Conservation (phyloP, 2,888 invertebrate genomes). For the Dynastes hyllus region DNA sequence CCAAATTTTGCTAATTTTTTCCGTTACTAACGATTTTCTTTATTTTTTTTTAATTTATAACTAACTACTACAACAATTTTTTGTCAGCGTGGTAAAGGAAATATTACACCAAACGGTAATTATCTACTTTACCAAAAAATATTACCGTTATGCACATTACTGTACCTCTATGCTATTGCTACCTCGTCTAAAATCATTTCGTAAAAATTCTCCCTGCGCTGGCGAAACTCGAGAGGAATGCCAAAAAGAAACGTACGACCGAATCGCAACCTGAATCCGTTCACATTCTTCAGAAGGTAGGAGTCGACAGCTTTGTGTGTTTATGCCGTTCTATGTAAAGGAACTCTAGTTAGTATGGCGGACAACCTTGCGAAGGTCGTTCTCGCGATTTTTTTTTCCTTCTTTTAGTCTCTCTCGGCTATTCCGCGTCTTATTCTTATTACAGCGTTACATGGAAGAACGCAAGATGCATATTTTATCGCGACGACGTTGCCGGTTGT, state of each 20-base stretch:
- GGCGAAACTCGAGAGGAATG: background rate
- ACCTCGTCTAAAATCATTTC: too few species aligned
- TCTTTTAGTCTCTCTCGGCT: background rate
- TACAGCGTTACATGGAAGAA: background rate
- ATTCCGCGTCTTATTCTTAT: background rate
- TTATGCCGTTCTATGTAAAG: background rate
- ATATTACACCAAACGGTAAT: too few species aligned
- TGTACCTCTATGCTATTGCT: too few species aligned
- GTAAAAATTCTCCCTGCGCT: background rate
- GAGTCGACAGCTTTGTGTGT: background rate
- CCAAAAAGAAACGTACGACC: too few species aligned
- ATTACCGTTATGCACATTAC: too few species aligned
- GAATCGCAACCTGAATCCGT: constrained; percentile 12
- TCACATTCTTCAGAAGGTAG: constrained; percentile 5
- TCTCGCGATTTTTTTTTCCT: background rate
- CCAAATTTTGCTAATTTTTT: too few species aligned
- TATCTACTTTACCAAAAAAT: background rate
- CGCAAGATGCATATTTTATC: background rate
- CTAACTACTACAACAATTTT: too few species aligned
- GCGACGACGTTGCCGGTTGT: background rate
- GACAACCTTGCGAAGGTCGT: constrained; percentile 27
- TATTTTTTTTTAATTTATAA: too few species aligned
- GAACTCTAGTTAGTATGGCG: background rate
- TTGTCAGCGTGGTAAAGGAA: too few species aligned
- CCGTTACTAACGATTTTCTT: too few species aligned